Percentiles rank a stretch among this genome's conserved stretches.
Evolutionary conservation across 2,888 invertebrate species (phyloP).

Genomic region (Axea sp.): DNA sequence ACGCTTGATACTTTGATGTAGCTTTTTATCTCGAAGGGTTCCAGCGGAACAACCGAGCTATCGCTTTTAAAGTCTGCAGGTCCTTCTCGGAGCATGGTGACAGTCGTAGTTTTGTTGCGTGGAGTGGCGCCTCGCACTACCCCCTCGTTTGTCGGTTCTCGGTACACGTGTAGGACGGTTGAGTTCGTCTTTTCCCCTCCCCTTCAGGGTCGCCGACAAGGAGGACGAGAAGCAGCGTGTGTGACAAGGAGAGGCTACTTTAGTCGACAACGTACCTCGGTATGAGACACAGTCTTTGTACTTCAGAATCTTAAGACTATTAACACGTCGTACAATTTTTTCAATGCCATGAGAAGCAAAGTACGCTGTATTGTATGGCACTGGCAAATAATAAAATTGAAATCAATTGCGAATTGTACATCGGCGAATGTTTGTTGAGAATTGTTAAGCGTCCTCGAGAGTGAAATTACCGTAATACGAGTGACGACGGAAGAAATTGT

Average conservation of each 20-base stretch:
- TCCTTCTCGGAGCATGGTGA: constrained; percentile 63
- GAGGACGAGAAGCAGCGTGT: constrained; percentile 66
- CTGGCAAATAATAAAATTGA: neutral
- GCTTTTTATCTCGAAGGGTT: constrained; percentile 56
- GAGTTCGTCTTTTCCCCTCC: constrained; percentile 37
- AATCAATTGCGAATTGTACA: too few species aligned
- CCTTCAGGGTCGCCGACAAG: constrained; percentile 8
- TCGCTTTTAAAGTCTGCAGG: constrained; percentile 63
- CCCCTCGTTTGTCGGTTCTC: constrained; percentile 57
- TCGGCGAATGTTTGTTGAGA: too few species aligned
- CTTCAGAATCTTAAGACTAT: constrained; percentile 28
- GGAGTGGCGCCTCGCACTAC: constrained; percentile 67
- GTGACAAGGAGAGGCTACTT: constrained; percentile 43
- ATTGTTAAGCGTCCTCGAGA: too few species aligned
- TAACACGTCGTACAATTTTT: constrained; percentile 11
- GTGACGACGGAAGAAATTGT: too few species aligned
- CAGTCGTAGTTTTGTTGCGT: constrained; percentile 66
- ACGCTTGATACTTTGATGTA: constrained; percentile 50
- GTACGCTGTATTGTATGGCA: neutral
- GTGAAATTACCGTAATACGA: too few species aligned
- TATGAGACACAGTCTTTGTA: constrained; percentile 31
- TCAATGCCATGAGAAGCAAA: constrained; percentile 4
- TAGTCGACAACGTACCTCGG: constrained; percentile 22
- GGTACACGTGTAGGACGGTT: constrained; percentile 53
- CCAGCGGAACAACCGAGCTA: constrained; percentile 57